Base-by-base conservation (phyloP, 1,140 invertebrate species). In the Mercenaria mercenaria region DNA sequence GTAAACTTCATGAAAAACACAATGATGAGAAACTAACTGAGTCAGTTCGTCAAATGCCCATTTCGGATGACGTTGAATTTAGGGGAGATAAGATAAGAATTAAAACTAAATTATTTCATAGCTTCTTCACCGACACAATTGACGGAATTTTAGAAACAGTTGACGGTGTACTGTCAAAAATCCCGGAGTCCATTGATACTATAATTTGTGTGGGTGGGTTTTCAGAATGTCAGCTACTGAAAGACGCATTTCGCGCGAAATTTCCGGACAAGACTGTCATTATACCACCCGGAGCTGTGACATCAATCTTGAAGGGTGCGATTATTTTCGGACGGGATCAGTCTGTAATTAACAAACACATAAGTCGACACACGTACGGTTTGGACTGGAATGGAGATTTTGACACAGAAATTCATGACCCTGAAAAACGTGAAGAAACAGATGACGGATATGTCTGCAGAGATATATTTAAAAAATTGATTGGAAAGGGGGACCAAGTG, bases 371-470 rank as follows among this genome's bases (percentile, higher is more conserved):
- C 26, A 89, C 87, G 23, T 89, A 82, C 74, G 76, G 87, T 13
- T 23, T 89, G 26, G 87, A 89, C 43, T 89, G 87, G 87, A 81
- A 69, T 41, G 87, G 72, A 72, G 87, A 89, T 37, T 89, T 81
- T 82, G 61, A 82, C 37, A 26, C 41, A 18, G 34, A 20, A 0
- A 39, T 34, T 13, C 87, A 81, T 41, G 34, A 59, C 23, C 32
- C n/a, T 41, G 43, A 39, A 34, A 89, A 81, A 47, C 80, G 47
- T 20, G 61, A 81, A 61, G 29, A 81, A 52, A 82, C 79, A 39
- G 76, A 82, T 6, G 61, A 81, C 59, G 87, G 76, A 6, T 20
- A 69, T 74, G 32, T 81, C 8, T 81, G 76, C 41, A 52, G 37
- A 37, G 87, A 89, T 41, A 74, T 89, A 29, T 89, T 89, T 20